Evolutionary conservation across 2,113 vertebrate genomes (phyloP), one percentile per base, ranked within the genome.

Genomic region (Lasiurus borealis): DNA sequence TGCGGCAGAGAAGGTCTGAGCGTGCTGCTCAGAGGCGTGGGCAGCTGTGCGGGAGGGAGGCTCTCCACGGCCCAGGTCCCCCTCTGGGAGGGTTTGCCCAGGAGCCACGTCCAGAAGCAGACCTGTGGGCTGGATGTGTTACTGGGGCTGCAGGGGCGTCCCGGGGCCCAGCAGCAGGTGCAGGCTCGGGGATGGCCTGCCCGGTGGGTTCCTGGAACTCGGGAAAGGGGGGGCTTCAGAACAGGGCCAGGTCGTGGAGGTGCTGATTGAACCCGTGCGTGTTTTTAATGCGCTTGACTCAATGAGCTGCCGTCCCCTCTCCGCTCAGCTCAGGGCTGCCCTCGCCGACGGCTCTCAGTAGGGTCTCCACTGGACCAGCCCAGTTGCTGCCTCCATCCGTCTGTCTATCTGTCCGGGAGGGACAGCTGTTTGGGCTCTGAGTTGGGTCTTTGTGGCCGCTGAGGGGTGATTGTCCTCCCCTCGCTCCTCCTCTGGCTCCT

Each of bases 221-320:
- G 0, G 12, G 48, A 4, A 31, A 52, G 90, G 5, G 3, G 3
- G 15, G 85, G 62, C 36, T 68, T 66, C 59, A 1, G 34, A 10
- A 29, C 15, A 14, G 14, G 14, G 15, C 62, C 80, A 44, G 21
- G 27, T 29, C 10, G 2, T 19, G 13, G 19, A 77, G 78, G 52
- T 9, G 10, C 50, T 75, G 10, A 27, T 1, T 27, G 27, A n/a
- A 36, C 40, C 9, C 0, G 3, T 1, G 0, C 15, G 1, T 50
- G 19, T 18, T 50, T 40, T 66, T 75, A 4, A 46, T 18, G 54
- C 3, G 44, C 10, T 36, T 73, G 13, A n/a, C 25, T 31, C 6
- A 15, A 50, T 6, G 8, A 50, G 46, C 29, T 68, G 68, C 75
- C 40, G 10, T 48, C 25, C 48, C 4, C 29, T 31, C 44, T 50